A percentile compares a stretch with the other conserved stretches of the same genome.
Conservation (phyloP, 2,113 vertebrate genomes). For the Prolemur simus region DNA sequence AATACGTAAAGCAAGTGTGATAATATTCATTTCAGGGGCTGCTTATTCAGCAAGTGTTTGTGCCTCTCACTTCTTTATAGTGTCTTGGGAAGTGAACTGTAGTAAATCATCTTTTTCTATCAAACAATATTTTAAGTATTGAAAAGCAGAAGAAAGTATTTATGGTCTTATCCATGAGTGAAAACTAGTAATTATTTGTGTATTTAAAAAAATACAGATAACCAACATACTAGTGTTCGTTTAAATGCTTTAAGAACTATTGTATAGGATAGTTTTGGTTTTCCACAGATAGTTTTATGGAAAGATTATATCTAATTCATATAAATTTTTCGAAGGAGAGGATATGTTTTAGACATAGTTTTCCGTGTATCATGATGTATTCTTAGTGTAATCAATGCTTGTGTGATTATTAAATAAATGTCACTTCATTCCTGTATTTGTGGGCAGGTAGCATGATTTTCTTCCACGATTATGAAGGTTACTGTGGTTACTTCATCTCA, state of each 20-base stretch:
- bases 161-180: not conserved
- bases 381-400: not conserved
- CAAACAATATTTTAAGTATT: not conserved
- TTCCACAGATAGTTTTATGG: not conserved
- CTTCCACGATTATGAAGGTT: not conserved
- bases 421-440: not conserved
- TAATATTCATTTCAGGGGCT: not conserved
- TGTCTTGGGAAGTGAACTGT: not conserved
- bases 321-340: not conserved
- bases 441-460: not conserved
- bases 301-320: not conserved
- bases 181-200: slow-evolving; percentile 5
- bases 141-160: slow-evolving; percentile 5
- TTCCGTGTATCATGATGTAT: not conserved
- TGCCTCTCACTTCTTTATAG: not conserved
- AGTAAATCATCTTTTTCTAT: not conserved
- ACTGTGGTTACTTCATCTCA: not conserved
- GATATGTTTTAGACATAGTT: not conserved
- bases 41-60: not conserved
- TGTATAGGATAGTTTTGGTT: not conserved
- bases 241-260: slow-evolving; percentile 17
- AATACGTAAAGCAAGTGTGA: not conserved
- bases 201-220: not conserved
- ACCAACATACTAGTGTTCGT: not conserved
- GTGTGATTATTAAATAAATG: not conserved